Base-by-base conservation (phyloP, 1,140 invertebrate species). In the Pogonomyrmex californicus region DNA sequence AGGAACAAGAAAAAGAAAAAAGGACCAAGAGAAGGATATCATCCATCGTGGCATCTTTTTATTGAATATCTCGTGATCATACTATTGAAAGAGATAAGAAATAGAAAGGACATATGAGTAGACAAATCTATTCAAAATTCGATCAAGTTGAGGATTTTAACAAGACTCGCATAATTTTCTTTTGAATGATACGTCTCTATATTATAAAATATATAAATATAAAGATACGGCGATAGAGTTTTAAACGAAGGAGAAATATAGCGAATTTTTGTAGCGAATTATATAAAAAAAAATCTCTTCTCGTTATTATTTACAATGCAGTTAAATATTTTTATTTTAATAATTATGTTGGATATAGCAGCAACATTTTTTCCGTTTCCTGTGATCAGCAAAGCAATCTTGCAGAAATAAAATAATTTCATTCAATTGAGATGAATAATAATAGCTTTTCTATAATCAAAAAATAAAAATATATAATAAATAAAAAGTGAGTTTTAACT, bases 41-140 rank as follows among this genome's bases (percentile, higher is more conserved):
- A 94, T 95, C 93, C 93, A 95, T 95, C 92, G 91, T 88, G 86
- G 1, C 90, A 86, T 92, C 87, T 89, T 94, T 93, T 94, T 94
- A 92, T 92, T 93, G 86, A 70, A 75, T 90, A 93, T 93, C 93
- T 93, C 91, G 90, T 92, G 90, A 88, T 87, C 90, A 70, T 56
- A 76, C 56, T 63, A 58, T 68, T 81, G 71, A 76, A 87, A 90
- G 78, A 36, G n/a, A 10, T n/a, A 51, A 76, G 4, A 33, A 76
- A 33, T 41, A 54, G 73, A 70, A 68, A 44, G 38, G 73, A 47
- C 14, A 6, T 4, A 5, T 68, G 41, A 58, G 38, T 23, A 38
- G 38, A 51, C 6, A 5, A 23, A 23, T 65, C 3, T n/a, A 17
- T 3, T 65, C 0, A 3, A 3, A 49, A 23, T n/a, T 30, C 49